phyloP scores from a whole-genome alignment of 2,113 vertebrate species.

The Ceyx melanurus region DNA sequence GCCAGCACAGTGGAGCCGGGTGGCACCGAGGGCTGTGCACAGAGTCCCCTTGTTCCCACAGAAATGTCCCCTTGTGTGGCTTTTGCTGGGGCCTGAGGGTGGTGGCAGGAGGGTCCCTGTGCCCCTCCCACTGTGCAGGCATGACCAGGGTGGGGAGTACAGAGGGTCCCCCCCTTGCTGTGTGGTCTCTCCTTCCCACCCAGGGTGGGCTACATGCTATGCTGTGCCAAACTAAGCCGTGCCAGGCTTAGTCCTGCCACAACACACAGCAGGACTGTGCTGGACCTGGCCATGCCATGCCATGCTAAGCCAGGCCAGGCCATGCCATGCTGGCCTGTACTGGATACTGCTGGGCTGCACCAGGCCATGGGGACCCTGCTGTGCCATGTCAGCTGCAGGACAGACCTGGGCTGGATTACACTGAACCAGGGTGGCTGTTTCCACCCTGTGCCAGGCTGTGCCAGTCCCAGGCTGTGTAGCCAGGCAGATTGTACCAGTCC shows the following conservation, averaged over 20 bases:
- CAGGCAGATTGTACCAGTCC: background rate
- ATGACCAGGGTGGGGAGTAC: background rate
- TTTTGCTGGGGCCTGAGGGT: background rate
- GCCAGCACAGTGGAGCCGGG: background rate
- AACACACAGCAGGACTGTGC: background rate
- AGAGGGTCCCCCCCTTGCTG: background rate
- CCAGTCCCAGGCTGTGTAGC: background rate
- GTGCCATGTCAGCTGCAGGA: fast-evolving
- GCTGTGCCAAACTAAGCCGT: background rate
- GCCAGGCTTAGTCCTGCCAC: background rate
- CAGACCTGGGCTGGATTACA: background rate
- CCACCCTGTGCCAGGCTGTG: background rate
- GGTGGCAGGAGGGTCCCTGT: background rate
- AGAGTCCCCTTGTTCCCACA: constrained; percentile 39
- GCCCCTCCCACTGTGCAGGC: fast-evolving
- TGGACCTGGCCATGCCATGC: too few species aligned
- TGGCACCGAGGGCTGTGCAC: background rate
- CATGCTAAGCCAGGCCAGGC: too few species aligned
- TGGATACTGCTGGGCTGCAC: too few species aligned
- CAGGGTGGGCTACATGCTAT: fast-evolving
- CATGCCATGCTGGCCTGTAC: background rate
- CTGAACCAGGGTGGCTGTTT: fast-evolving
- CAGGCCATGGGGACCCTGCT: background rate
- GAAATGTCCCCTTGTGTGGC: constrained; percentile 13
- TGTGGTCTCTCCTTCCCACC: background rate